Evolutionary conservation across 2,113 vertebrate genomes (phyloP).

Genomic region (Columbina picui): DNA sequence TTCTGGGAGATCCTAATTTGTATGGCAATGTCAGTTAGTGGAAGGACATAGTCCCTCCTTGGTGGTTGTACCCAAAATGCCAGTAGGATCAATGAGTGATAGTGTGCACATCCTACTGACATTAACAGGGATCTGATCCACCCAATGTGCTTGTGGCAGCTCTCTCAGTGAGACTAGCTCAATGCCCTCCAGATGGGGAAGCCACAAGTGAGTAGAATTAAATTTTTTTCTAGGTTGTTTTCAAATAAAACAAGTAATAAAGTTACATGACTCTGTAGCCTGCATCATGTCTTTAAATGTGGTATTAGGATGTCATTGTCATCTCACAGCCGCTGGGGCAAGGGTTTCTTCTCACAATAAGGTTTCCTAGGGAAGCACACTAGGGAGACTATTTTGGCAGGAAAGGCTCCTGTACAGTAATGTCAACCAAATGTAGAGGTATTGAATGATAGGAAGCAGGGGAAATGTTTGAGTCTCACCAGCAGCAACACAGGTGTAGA

Average conservation of each 20-base stretch:
- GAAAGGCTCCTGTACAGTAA: neutral
- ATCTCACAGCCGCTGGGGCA: neutral
- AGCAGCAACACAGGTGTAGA: rapidly evolving
- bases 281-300: neutral
- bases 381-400: neutral
- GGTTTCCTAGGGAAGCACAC: neutral
- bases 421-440: neutral
- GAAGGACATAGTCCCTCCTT: neutral
- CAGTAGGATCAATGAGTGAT: neutral
- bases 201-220: conserved; percentile 1
- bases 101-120: neutral
- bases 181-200: conserved; percentile 33
- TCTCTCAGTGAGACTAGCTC: neutral
- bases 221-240: neutral
- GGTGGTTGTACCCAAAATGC: neutral
- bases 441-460: neutral
- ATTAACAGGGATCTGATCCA: neutral
- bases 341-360: neutral
- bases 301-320: neutral
- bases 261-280: neutral
- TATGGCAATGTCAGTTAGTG: neutral
- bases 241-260: conserved; percentile 38
- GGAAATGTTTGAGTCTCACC: neutral
- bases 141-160: neutral
- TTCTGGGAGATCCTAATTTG: neutral